Conservation (phyloP, 2,888 invertebrate species). For the Andricus quercusramuli region DNA sequence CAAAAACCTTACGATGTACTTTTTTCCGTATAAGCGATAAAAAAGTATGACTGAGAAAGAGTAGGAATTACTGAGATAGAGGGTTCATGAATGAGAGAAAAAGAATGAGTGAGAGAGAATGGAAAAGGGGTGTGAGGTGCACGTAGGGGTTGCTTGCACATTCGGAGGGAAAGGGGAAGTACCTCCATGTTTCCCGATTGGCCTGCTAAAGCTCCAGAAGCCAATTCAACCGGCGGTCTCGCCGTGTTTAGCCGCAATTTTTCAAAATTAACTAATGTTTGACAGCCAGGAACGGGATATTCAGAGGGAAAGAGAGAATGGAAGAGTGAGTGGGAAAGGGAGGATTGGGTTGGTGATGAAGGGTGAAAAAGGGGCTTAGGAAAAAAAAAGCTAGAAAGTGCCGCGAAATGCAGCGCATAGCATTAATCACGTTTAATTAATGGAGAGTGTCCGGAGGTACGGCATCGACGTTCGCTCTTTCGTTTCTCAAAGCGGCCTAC, state of each 20-base stretch:
- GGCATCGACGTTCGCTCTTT: slow-evolving; percentile 28
- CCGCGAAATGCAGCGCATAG: slow-evolving; percentile 52
- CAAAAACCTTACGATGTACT: no score
- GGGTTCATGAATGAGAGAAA: slow-evolving; percentile 22
- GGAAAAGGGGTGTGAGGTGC: slow-evolving; percentile 44
- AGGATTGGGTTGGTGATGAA: neutral
- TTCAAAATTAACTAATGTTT: slow-evolving; percentile 77
- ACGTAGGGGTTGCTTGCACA: slow-evolving; percentile 55
- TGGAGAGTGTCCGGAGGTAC: slow-evolving; percentile 49
- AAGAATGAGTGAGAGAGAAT: slow-evolving; percentile 45
- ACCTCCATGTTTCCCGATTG: slow-evolving; percentile 69
- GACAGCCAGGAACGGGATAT: slow-evolving; percentile 63
- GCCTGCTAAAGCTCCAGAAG: slow-evolving; percentile 63
- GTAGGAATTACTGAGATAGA: slow-evolving; percentile 53
- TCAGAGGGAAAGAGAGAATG: slow-evolving; percentile 28
- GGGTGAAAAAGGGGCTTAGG: neutral
- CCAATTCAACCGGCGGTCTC: slow-evolving; percentile 67
- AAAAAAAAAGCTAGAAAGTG: slow-evolving; percentile 11
- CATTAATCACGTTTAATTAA: slow-evolving; percentile 74
- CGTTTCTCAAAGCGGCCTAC: slow-evolving; percentile 16
- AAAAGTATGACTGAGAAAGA: slow-evolving; percentile 54
- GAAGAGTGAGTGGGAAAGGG: neutral
- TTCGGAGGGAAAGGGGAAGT: slow-evolving; percentile 45
- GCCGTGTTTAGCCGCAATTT: slow-evolving; percentile 75
- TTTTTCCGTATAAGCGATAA: slow-evolving; percentile 43